A percentile compares a stretch with the other conserved stretches of the same genome.
Evolutionary conservation across 2,113 vertebrate species (phyloP).

Genomic region (Chroicocephalus ridibundus): DNA sequence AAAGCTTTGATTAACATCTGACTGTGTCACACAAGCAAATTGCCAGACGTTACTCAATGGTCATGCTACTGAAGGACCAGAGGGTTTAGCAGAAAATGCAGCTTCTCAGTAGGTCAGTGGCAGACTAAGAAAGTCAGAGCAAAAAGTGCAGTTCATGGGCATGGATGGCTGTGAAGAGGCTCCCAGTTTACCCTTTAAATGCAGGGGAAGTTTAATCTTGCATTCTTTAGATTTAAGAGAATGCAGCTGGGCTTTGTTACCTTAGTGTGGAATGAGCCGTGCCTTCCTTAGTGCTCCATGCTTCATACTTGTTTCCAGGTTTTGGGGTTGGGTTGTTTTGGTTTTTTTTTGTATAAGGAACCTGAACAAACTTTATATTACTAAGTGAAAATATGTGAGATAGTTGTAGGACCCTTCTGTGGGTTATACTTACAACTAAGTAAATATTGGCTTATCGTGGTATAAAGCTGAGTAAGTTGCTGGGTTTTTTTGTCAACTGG

Average conservation of each 20-base stretch:
- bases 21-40: conserved; percentile 32
- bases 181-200: neutral
- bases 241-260: neutral
- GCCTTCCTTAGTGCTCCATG: neutral
- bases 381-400: neutral
- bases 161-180: neutral
- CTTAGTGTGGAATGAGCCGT: neutral
- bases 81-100: conserved; percentile 22
- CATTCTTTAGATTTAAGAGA: conserved; percentile 9
- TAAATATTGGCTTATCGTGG: neutral
- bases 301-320: neutral
- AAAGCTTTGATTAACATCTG: conserved; percentile 44
- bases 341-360: neutral
- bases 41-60: neutral
- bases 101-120: neutral
- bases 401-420: neutral
- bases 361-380: conserved; percentile 8
- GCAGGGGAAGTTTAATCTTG: neutral
- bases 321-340: neutral
- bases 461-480: neutral
- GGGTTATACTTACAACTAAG: neutral
- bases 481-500: neutral
- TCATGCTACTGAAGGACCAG: neutral
- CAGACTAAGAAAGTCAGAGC: neutral
- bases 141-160: neutral